Evolutionary conservation across 2,113 vertebrate genomes (phyloP), one percentile per base, ranked within the genome.

Genomic region (Amphiprion ocellaris): DNA sequence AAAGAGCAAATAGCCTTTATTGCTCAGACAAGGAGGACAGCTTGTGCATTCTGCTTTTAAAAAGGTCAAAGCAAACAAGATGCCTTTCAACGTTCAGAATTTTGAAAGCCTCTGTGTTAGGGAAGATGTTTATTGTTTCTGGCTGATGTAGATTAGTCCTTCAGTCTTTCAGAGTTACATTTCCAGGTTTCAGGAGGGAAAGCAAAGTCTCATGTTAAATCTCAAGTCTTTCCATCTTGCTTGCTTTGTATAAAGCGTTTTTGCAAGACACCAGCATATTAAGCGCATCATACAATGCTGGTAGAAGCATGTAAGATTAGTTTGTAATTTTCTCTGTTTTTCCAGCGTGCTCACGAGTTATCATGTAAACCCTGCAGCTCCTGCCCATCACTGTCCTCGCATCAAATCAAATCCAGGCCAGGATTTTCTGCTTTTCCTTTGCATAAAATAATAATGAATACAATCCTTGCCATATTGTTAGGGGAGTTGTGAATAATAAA

Each of bases 381-480:
- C 41, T 66, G 82, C 16, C 72, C 73, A 47, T 85, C 81, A 65
- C 75, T 71, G 21, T 77, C 37, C 19, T 60, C 14, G 0, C 53
- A 59, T 67, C 17, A 52, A 74, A 69, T 88, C 63, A 47, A 61
- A 74, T 74, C 63, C 69, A 79, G 70, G 52, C 74, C 49, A 23
- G 70, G 78, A 69, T 84, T 86, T 73, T 79, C 47, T 4, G 0
- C 63, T 74, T 83, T 74, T 83, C 62, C 64, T 82, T 37, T 74
- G 72, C 86, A 90, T 90, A 69, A 90, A 90, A 90, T 87, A 90
- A 79, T 86, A 58, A 90, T 90, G 74, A 90, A 76, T 81, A 65
- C 72, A 82, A 80, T 84, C 63, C 28, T 30, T 61, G 77, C 52
- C 55, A 76, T 81, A 86, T 82, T 84, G 77, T 87, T 72, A 23